Evolutionary conservation across 2,113 vertebrate genomes (phyloP).

Genomic region (Neomonachus schauinslandi): DNA sequence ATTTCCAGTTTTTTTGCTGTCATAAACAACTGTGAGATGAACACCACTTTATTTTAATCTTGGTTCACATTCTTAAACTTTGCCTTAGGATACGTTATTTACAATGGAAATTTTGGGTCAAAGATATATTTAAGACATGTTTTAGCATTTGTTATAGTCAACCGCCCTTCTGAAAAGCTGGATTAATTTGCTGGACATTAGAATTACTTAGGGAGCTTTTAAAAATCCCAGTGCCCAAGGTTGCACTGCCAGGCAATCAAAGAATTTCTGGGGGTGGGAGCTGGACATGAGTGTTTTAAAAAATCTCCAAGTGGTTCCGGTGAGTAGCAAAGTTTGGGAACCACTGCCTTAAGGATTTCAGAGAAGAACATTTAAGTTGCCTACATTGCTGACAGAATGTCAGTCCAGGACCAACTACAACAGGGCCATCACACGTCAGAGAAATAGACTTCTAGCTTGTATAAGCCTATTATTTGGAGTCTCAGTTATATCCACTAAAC

Average conservation of each 20-base stretch:
- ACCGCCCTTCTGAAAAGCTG: neutral
- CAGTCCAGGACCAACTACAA: neutral
- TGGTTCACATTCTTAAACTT: neutral
- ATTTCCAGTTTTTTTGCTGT: slow-evolving; percentile 1
- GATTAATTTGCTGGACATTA: neutral
- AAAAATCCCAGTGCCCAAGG: neutral
- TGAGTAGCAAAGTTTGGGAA: neutral
- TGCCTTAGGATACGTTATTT: neutral
- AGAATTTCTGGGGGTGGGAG: neutral
- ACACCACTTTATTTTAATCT: neutral
- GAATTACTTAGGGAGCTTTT: neutral
- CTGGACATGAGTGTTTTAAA: neutral
- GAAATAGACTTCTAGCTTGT: neutral
- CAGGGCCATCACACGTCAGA: neutral
- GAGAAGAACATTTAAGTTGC: neutral
- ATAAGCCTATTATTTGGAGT: neutral
- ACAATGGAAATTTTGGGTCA: neutral
- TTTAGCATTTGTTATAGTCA: neutral
- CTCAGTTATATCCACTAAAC: neutral
- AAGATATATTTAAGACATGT: neutral
- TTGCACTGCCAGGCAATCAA: neutral
- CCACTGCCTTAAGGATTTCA: neutral
- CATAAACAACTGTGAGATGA: slow-evolving; percentile 5
- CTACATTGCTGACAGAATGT: neutral
- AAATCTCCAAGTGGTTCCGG: neutral